Evolutionary conservation across 2,113 vertebrate genomes (phyloP), one percentile per base, ranked within the genome.

Genomic region (Passerina amoena): DNA sequence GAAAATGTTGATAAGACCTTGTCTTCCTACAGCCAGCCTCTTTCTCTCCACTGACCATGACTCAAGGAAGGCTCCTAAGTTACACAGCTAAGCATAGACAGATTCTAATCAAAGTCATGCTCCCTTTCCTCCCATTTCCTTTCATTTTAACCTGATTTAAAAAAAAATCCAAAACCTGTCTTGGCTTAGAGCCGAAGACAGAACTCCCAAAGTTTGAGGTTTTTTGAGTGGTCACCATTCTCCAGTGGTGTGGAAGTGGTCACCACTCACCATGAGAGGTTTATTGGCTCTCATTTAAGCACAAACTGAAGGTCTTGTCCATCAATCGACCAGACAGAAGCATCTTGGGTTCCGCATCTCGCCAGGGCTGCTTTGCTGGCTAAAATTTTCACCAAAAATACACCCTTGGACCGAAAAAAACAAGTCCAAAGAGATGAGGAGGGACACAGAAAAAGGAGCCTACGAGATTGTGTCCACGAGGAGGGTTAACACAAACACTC

Each of bases 401-500:
- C 5, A 40, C 12, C 21, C 86, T 80, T 53, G 35, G 14, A 84
- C 65, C 38, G 14, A 22, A 70, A 91, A 75, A 42, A 11, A 1
- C 13, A 50, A 9, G 3, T 50, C 61, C 61, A 48, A 42, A 50
- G 35, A 56, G 35, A 35, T 2, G 21, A 76, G 61, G 16, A 50
- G 61, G 20, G 25, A 3, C 60, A 53, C 21, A 14, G 70, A 35
- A 31, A 31, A 73, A 77, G 10, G 12, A 82, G 57, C 25, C 53
- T 17, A 17, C 0, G 8, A 14, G 38, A 11, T 25, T 42, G 47
- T 70, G 66, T 70, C 90, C 92, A 45, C 42, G 13, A 60, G 73
- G 88, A 53, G 82, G 37, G 21, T 42, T 63, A 89, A 92, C 33
- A 47, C 63, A 48, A 92, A 88, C 11, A 2, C 65, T 95, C 64